Conservation (phyloP, 2,888 invertebrate genomes). For the Euproctis similis region DNA sequence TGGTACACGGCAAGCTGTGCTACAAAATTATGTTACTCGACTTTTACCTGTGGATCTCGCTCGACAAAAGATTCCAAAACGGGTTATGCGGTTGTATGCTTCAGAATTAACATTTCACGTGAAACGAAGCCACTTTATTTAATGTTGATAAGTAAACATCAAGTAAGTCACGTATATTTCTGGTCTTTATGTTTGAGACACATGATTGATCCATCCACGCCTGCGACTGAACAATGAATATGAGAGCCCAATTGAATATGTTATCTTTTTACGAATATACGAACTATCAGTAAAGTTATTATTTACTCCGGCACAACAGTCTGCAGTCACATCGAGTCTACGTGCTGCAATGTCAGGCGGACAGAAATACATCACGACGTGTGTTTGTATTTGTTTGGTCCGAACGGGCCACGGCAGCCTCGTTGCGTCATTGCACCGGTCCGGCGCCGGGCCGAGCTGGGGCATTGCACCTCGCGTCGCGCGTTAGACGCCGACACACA, state of each 20-base stretch:
- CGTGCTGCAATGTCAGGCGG: conserved; percentile 60
- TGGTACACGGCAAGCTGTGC: conserved; percentile 26
- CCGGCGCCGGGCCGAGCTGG: too few species aligned
- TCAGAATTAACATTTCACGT: conserved; percentile 39
- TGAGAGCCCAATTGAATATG: conserved; percentile 28
- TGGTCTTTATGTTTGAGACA: conserved; percentile 20
- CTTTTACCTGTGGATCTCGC: conserved; percentile 47
- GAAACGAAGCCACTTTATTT: conserved; percentile 28
- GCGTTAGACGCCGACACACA: conserved; percentile 31
- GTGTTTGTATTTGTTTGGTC: too few species aligned
- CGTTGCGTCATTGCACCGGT: conserved; percentile 66
- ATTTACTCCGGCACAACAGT: conserved; percentile 45
- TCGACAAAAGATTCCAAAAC: conserved; percentile 47
- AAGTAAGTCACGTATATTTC: conserved; percentile 26
- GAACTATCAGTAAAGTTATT: conserved; percentile 40
- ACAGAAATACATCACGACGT: conserved; percentile 60
- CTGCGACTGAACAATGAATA: conserved; percentile 22
- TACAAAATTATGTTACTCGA: conserved; percentile 43
- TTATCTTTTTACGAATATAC: conserved; percentile 26
- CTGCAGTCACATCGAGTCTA: conserved; percentile 32
- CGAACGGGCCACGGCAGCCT: conserved; percentile 61
- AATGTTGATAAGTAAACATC: conserved; percentile 27
- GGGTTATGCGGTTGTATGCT: conserved; percentile 38
- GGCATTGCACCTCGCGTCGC: conserved; percentile 64
- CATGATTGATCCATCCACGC: conserved; percentile 36